phyloP scores from a whole-genome alignment of 1,140 invertebrate genomes.

The Hyles vespertilio region DNA sequence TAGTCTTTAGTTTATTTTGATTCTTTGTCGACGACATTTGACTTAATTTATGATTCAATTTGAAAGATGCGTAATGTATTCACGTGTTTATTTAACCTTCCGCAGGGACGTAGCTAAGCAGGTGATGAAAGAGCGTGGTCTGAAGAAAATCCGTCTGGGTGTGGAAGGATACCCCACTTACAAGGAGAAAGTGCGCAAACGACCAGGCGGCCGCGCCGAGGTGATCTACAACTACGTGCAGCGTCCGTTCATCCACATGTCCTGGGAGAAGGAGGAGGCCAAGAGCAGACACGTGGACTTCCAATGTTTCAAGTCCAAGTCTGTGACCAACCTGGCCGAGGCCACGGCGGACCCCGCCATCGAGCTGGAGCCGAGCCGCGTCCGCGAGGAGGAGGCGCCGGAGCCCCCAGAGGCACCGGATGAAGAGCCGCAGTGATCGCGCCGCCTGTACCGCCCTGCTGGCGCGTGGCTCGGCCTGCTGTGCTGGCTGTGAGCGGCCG shows the following conservation, averaged over 20 bases:
- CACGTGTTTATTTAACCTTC: constrained; percentile 1
- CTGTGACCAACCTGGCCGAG: constrained; percentile 94
- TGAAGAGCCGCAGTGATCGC: constrained; percentile 52
- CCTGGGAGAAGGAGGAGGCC: constrained; percentile 99
- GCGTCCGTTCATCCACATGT: constrained; percentile 99
- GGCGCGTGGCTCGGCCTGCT: constrained; percentile 3
- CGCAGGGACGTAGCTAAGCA: constrained; percentile 95
- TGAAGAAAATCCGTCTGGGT: constrained; percentile 99
- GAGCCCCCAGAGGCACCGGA: constrained; percentile 22
- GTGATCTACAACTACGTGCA: constrained; percentile 99
- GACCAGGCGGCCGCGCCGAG: constrained; percentile 93
- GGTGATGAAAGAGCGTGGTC: constrained; percentile 97
- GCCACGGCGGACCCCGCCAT: constrained; percentile 89
- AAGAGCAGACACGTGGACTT: constrained; percentile 99
- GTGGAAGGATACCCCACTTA: constrained; percentile 99
- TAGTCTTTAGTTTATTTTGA: too few relatives aligned
- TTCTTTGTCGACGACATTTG: too few relatives aligned
- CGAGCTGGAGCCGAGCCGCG: constrained; percentile 44
- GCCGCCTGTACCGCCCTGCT: background rate
- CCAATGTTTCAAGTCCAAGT: constrained; percentile 96
- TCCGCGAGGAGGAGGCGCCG: constrained; percentile 31
- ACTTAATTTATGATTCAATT: too few relatives aligned
- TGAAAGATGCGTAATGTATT: too few relatives aligned
- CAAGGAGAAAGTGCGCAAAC: constrained; percentile 96
- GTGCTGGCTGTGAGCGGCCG: constrained; percentile 3